Evolutionary conservation across 92 coral and sea anemone species (phyloP), one percentile per base, ranked within the genome.

Genomic region (Parazoanthus atlanticus): DNA sequence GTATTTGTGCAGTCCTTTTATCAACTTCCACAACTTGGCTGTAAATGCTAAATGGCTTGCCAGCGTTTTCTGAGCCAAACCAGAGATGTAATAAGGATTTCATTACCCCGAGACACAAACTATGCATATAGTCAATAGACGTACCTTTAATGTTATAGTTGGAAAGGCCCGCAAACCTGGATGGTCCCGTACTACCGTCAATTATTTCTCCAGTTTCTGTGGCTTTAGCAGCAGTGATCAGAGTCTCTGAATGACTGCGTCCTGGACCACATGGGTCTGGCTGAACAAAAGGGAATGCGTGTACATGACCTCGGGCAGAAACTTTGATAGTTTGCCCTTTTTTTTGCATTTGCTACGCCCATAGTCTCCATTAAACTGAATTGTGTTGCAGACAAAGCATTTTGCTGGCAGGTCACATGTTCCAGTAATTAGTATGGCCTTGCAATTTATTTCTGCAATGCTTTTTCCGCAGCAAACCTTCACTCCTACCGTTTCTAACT

Each of bases 41-140:
- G 52, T 8, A 46, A 46, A 46, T 46, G 52, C 52, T 90, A 72
- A 81, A 80, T 58, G 84, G 88, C 85, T 90, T 82, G 82, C n/a
- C 61, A 3, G 90, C 80, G 81, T 87, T 71, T 13, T 90, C 90
- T 80, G 90, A 31, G 11, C 84, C 88, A 34, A 87, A 78, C 90
- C 92, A 90, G 72, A 88, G 82, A 58, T 38, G 61, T 31, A 88
- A 33, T 29, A 93, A 19, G 28, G 87, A 66, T 81, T 93, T 93
- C 91, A 90, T 88, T 29, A 90, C 83, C 2, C 95, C 91, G 10
- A 88, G 84, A 78, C 89, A 89, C 17, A 88, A 61, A 34, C 91
- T 91, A 69, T 93, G 95, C 95, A 93, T 90, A 19, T 90, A 93
- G 61, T 93, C 93, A 67, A 93, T 84, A 33, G 89, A 86, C 46